Base-by-base conservation (phyloP, 2,113 vertebrate species). In the Nerophis ophidion region DNA sequence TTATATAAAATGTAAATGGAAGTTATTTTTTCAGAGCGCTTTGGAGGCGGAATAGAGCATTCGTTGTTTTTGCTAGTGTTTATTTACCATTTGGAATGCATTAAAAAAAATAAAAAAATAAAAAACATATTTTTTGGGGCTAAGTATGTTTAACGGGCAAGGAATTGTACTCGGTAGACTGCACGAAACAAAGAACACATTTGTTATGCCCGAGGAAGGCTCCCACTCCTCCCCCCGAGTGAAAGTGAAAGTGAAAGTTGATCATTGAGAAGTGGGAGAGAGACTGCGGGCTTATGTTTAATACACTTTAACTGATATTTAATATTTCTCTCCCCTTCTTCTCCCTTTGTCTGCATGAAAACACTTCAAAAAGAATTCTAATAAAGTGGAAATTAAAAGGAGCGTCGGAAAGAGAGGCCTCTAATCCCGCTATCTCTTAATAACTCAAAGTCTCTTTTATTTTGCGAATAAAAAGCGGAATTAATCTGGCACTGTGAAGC, bases 321-420 rank as follows among this genome's bases (percentile, higher is more conserved):
- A 96, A 95, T 98, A 97, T 95, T 95, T 95, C 92, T 92, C 91
- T 91, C 92, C 93, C 92, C n/a, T 93, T 93, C 91, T 90, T 95
- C 92, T 94, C 87, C 92, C 86, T 97, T 98, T 98, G 94, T 98
- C 92, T 94, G 91, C 87, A 89, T 91, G 93, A 92, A 95, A 97
- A 94, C 92, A 96, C 95, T 96, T 98, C 96, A 99, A 99, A 99
- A 99, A 96, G 95, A 99, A 97, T 98, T 97, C 93, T 95, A 98
- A 99, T 99, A 95, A 98, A 97, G 94, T 95, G 91, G 91, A 98
- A 98, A 98, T 99, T 98, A 97, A 98, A 94, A 94, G 92, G 93
- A 93, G 91, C 89, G 90, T 93, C 95, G 90, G 92, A 92, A 92
- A 92, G 91, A 96, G 93, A 96, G 92, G 91, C 91, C 91, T 94